These are phyloP conservation scores for Eurypyga helias DNA, from an alignment of 2,113 vertebrate species.

Conservation along the genomic window DNA sequence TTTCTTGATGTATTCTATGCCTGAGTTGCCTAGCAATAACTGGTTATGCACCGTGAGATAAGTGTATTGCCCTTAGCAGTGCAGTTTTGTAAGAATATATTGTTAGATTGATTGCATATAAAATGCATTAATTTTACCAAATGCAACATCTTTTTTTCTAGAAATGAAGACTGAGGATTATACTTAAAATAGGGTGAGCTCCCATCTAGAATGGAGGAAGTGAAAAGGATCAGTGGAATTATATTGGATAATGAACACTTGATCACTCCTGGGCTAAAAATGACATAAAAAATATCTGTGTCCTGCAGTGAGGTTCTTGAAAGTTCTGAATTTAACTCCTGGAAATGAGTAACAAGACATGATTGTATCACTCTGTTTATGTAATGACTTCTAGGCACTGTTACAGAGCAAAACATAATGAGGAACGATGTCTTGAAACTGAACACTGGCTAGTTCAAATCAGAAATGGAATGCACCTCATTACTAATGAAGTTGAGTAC, in stretches of 20 bases:
- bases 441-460: neutral
- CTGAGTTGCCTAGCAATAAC: neutral
- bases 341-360: rapidly evolving
- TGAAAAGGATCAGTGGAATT: neutral
- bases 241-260: neutral
- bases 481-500: neutral
- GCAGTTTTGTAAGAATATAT: neutral
- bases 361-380: neutral
- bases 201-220: neutral
- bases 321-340: neutral
- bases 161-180: neutral
- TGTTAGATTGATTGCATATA: neutral
- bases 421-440: neutral
- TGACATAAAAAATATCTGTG: neutral
- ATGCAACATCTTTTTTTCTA: neutral
- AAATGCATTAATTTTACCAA: neutral
- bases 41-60: neutral
- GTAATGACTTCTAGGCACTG: neutral
- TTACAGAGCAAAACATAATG: neutral
- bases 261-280: neutral
- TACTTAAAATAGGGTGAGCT: neutral
- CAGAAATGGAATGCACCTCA: neutral
- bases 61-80: neutral
- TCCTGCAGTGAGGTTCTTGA: neutral
- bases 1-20: neutral